Base-by-base conservation (phyloP, 2,888 invertebrate genomes). In the Stenurella melanura region DNA sequence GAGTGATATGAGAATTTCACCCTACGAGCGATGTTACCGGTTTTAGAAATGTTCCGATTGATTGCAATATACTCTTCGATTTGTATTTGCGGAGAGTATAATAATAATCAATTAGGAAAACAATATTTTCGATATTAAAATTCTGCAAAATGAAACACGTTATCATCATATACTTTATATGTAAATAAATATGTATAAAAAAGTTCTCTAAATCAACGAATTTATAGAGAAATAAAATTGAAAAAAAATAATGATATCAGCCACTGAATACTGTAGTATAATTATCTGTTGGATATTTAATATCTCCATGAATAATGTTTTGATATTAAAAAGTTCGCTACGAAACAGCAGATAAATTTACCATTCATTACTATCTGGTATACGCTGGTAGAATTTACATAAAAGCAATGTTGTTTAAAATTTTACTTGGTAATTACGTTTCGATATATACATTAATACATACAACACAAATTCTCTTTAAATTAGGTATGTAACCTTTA, bases 261-360 rank as follows among this genome's bases (percentile, higher is more conserved):
- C n/a, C 50, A 50, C n/a, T n/a, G 50, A 17, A 50, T 50, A n/a
- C n/a, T 50, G n/a, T n/a, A n/a, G n/a, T n/a, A 12, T 50, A 50
- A 50, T 50, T n/a, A 50, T 50, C 50, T n/a, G 50, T 50, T 50
- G n/a, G n/a, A 50, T n/a, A 50, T 50, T 50, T 50, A 50, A 50
- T 50, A 50, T 7, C 50, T 50, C 50, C 50, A n/a, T 50, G 50
- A 50, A 50, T 50, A 50, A 15, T 50, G 50, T 50, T 50, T 50
- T 6, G 2, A 6, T n/a, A 50, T 50, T n/a, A 15, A 50, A 42
- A 50, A n/a, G 50, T 50, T 50, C 50, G n/a, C 50, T n/a, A n/a
- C 50, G n/a, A 50, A 50, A n/a, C 50, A 15, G 15, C n/a, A n/a
- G 50, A 50, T 50, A 50, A 50, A 7, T 50, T 15, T 50, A 50